Evolutionary conservation across 2,888 invertebrate species (phyloP).

Genomic region (Antheraea yamamai): DNA sequence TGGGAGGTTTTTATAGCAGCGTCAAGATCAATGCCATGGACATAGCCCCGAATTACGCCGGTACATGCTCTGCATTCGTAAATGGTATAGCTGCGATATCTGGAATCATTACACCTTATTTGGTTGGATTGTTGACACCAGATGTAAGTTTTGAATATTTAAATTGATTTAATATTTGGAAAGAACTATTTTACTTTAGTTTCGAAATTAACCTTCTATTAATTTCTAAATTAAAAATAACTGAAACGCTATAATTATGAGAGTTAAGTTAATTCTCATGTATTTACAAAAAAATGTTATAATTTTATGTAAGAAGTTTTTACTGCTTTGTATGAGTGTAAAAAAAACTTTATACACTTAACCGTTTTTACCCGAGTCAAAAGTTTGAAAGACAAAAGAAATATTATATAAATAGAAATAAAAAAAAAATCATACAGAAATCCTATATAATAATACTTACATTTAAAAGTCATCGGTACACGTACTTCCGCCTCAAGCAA

Average conservation of each 20-base stretch:
- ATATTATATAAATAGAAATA: too few relatives aligned
- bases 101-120: slow-evolving; percentile 83
- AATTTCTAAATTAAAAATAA: neutral
- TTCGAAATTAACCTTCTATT: neutral
- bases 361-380: too few relatives aligned
- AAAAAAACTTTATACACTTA: too few relatives aligned
- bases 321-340: too few relatives aligned
- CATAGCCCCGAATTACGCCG: slow-evolving; percentile 84
- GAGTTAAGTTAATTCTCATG: too few relatives aligned
- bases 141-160: slow-evolving; percentile 70
- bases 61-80: slow-evolving; percentile 84
- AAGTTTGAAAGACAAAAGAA: too few relatives aligned
- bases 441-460: too few relatives aligned
- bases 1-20: slow-evolving; percentile 87
- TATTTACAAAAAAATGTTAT: neutral
- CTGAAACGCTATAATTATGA: neutral
- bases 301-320: neutral
- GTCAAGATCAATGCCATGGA: slow-evolving; percentile 86
- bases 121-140: slow-evolving; percentile 82
- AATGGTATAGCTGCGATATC: slow-evolving; percentile 84
- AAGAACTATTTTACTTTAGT: neutral
- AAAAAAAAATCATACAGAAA: too few relatives aligned
- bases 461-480: too few relatives aligned
- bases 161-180: neutral
- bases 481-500: too few relatives aligned